Conservation (phyloP, 2,888 invertebrate genomes). For the Oscheius onirici region DNA sequence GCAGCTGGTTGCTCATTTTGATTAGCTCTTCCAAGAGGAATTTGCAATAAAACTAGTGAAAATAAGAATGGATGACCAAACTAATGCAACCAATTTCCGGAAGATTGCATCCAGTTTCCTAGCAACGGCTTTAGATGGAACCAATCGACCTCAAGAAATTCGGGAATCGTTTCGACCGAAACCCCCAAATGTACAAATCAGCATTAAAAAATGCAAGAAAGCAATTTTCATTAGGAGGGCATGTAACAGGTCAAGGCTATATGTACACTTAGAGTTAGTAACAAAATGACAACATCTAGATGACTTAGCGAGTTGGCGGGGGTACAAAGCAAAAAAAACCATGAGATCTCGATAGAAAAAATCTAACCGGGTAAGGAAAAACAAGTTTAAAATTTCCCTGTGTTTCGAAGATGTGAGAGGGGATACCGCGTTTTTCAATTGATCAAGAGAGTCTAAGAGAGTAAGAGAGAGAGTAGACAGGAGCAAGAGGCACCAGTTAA, state of each 20-base stretch:
- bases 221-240: too few species aligned
- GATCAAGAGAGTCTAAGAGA: background rate
- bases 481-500: constrained; percentile 6
- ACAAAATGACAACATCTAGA: background rate
- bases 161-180: too few species aligned
- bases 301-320: background rate
- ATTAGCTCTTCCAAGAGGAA: too few species aligned
- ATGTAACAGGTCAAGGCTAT: too few species aligned
- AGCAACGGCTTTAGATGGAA: background rate
- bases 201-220: too few species aligned
- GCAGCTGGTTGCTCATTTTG: background rate
- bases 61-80: too few species aligned
- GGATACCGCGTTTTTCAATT: constrained; percentile 9
- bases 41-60: too few species aligned
- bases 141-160: too few species aligned
- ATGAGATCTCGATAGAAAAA: background rate
- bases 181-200: too few species aligned
- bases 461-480: too few species aligned
- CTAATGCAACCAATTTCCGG: background rate
- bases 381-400: constrained; percentile 17
- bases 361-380: constrained; percentile 11
- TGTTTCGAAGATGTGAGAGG: background rate
- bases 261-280: too few species aligned
- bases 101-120: background rate
- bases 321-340: too few species aligned